Evolutionary conservation across 2,888 invertebrate genomes (phyloP), one percentile per base, ranked within the genome.

Genomic region (Smittia sp.): DNA sequence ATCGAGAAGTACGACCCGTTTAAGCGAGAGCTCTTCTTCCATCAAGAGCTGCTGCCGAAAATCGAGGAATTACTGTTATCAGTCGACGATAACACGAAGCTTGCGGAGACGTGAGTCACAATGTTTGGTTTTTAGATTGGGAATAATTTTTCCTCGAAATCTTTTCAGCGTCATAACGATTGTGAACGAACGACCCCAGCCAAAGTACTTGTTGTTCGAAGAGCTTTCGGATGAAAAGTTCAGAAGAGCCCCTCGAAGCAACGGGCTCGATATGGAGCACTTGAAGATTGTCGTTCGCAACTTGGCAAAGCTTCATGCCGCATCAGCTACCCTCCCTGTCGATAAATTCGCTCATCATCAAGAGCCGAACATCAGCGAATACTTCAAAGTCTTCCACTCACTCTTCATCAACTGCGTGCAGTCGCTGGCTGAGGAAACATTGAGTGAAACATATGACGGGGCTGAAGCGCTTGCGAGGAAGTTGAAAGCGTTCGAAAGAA

Each of bases 1-100:
- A 18, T 72, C 1, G 72, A 72, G 54, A 72, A 72, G 25, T 72
- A 62, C 22, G 72, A 72, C 39, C 38, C 62, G 11, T 72, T 72
- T 20, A 72, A 72, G 24, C 27, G 72, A 38, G 72, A 72, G 54
- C n/a, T 72, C 11, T 18, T 63, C 24, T 63, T 72, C 27, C 20
- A 62, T 38, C 58, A 41, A 38, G 38, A 62, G 13, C 13, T 72
- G 9, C 6, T 72, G 18, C 72, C 72, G n/a, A 58, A 38, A 38
- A 22, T 72, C 11, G 38, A 32, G 13, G 38, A 72, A 39, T 22
- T 72, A 38, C 20, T 67, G 7, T 39, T 67, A 39, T 38, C 67
- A 39, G 25, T 67, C 25, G 39, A 20, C 3, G 67, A 67, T 67
- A 67, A 67, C 1, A 18, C 6, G 1, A 20, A 41, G 39, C 20